Evolutionary conservation across 1,140 invertebrate genomes (phyloP).

Genomic region (Zaprionus ghesquierei): DNA sequence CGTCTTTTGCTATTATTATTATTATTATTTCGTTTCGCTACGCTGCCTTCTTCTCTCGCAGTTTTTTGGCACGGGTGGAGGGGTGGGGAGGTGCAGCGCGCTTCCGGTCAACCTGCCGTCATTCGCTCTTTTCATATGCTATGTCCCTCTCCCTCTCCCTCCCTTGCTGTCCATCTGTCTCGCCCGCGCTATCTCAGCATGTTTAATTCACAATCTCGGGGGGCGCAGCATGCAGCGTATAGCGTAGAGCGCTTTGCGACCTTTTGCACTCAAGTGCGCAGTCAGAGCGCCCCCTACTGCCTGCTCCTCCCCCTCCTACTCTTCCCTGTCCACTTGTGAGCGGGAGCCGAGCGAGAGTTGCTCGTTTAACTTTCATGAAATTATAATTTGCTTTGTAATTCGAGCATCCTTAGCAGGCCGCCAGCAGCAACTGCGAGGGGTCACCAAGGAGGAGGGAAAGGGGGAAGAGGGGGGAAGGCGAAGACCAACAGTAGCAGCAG

Average conservation of each 20-base stretch:
- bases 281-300: slow-evolving; percentile 49
- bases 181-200: slow-evolving; percentile 50
- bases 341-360: slow-evolving; percentile 55
- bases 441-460: slow-evolving; percentile 29
- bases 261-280: slow-evolving; percentile 79
- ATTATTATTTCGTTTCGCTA: slow-evolving; percentile 24
- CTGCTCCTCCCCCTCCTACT: neutral
- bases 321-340: slow-evolving; percentile 41
- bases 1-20: slow-evolving; percentile 36
- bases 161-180: neutral
- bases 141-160: neutral
- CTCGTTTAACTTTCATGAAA: slow-evolving; percentile 82
- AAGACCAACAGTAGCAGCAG: neutral
- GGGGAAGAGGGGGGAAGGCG: neutral
- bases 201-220: slow-evolving; percentile 75
- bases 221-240: slow-evolving; percentile 38
- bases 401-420: slow-evolving; percentile 73
- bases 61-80: neutral
- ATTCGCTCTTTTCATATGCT: slow-evolving; percentile 65
- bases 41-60: slow-evolving; percentile 19
- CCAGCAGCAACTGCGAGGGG: slow-evolving; percentile 2
- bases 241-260: slow-evolving; percentile 41
- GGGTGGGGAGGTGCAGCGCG: neutral
- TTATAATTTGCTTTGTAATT: slow-evolving; percentile 82
- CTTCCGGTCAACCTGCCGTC: slow-evolving; percentile 58